Base-by-base conservation (phyloP, 2,888 invertebrate genomes). In the Drepana falcataria region DNA sequence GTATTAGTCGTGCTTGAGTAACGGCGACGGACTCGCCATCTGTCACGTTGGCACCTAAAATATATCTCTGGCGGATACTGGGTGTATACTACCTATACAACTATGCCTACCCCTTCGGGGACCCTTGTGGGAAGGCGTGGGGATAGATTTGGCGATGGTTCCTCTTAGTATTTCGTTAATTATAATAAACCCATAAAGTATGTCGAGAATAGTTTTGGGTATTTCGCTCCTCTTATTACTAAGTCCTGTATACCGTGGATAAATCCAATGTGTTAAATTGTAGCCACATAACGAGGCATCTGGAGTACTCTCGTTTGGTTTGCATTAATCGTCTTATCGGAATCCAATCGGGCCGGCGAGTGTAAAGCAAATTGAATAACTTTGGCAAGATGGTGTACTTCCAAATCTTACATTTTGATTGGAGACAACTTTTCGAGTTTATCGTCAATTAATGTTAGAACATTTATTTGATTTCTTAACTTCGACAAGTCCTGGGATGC, bases 311-410 rank as follows among this genome's bases (percentile, higher is more conserved):
- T 61, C 61, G 57, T 61, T 59, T 55, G 40, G 60, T 58, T 65
- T 56, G 52, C 57, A 65, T 63, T 69, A 69, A 68, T 63, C 64
- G 63, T 55, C 61, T 52, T 48, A 60, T 63, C 65, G 64, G 49
- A 54, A 55, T 54, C 52, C 52, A 70, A 65, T 64, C 68, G 68
- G 72, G 60, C 57, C 44, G 56, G 62, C 51, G 51, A 59, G 60
- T 65, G 60, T 67, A 59, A 63, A 63, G 68, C 63, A 71, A 75
- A 75, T 75, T 66, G 72, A 72, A 70, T 65, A 70, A 74, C 67
- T 75, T 72, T 65, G 55, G 65, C 63, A 66, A 66, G 64, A 60
- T 54, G 60, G 56, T 54, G 56, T 57, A 56, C 60, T 65, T 66
- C 59, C 58, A 53, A 49, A 60, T 56, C 59, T 52, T 59, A 53